phyloP scores from a whole-genome alignment of 2,113 vertebrate genomes.

The Sturnus vulgaris region DNA sequence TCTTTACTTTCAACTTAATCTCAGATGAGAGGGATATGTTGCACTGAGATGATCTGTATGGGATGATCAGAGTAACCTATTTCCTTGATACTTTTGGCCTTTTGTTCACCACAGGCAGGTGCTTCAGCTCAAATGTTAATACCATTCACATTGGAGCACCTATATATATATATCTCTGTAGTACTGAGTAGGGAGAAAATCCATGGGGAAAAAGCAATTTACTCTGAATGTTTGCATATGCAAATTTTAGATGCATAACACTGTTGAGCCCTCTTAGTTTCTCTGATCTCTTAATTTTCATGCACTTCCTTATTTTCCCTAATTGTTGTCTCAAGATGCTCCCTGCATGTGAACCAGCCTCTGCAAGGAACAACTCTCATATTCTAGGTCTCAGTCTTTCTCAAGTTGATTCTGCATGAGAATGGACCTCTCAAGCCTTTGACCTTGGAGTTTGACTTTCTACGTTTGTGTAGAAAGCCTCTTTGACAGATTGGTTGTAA shows the following conservation, averaged over 20 bases:
- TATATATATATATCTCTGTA: neutral
- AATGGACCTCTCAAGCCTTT: constrained; percentile 32
- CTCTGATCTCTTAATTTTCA: constrained; percentile 25
- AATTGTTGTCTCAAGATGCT: constrained; percentile 55
- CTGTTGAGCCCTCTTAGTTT: constrained; percentile 12
- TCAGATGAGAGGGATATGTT: neutral
- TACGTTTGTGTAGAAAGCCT: constrained; percentile 57
- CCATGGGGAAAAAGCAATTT: constrained; percentile 59
- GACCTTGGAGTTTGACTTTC: constrained; percentile 48
- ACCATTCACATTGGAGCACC: neutral
- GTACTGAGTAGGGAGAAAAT: constrained; percentile 20
- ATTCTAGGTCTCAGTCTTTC: constrained; percentile 55
- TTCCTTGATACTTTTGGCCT: neutral
- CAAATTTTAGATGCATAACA: constrained; percentile 29
- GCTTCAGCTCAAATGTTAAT: neutral
- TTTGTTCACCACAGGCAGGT: neutral
- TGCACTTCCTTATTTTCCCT: constrained; percentile 32
- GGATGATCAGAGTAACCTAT: neutral
- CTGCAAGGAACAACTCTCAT: constrained; percentile 67
- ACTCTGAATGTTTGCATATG: constrained; percentile 52
- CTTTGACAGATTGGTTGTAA: constrained; percentile 59
- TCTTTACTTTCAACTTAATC: neutral
- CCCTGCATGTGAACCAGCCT: constrained; percentile 58
- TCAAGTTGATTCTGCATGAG: constrained; percentile 51
- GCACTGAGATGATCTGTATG: constrained; percentile 3